Conservation (phyloP, 2,113 vertebrate species). For the Microtus oregoni region DNA sequence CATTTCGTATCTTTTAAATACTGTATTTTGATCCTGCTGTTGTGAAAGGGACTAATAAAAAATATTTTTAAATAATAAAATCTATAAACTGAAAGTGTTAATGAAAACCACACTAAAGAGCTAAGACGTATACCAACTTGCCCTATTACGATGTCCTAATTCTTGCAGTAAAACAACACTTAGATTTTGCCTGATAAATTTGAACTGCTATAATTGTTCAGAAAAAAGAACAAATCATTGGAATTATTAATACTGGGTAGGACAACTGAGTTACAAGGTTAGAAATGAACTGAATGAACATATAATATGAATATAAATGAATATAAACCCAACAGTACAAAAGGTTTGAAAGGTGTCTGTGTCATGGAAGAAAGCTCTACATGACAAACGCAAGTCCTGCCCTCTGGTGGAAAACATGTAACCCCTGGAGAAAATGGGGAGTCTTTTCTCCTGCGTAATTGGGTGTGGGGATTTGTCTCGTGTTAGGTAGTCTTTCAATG, state of each 20-base stretch:
- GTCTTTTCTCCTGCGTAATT: slow-evolving; percentile 9
- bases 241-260: neutral
- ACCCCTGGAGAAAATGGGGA: slow-evolving; percentile 58
- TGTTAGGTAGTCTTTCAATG: slow-evolving; percentile 54
- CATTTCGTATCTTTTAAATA: slow-evolving; percentile 26
- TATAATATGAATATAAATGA: slow-evolving; percentile 7
- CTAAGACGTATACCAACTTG: neutral
- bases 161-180: neutral
- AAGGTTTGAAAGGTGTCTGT: slow-evolving; percentile 78
- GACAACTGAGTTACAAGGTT: slow-evolving; percentile 82
- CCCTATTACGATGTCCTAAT: neutral
- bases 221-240: slow-evolving; percentile 37
- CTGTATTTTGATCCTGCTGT: neutral
- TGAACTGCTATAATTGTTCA: slow-evolving; percentile 55
- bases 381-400: slow-evolving; percentile 66
- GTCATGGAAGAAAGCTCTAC: slow-evolving; percentile 67
- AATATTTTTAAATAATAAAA: slow-evolving; percentile 37
- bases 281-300: slow-evolving; percentile 78
- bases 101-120: slow-evolving; percentile 26
- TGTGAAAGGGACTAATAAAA: neutral
- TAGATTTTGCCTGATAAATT: slow-evolving; percentile 55
- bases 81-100: neutral
- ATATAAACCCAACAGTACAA: slow-evolving; percentile 70
- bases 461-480: neutral
- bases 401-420: slow-evolving; percentile 71